Base-by-base conservation (phyloP, 2,113 vertebrate species). In the Tyrannus savana region DNA sequence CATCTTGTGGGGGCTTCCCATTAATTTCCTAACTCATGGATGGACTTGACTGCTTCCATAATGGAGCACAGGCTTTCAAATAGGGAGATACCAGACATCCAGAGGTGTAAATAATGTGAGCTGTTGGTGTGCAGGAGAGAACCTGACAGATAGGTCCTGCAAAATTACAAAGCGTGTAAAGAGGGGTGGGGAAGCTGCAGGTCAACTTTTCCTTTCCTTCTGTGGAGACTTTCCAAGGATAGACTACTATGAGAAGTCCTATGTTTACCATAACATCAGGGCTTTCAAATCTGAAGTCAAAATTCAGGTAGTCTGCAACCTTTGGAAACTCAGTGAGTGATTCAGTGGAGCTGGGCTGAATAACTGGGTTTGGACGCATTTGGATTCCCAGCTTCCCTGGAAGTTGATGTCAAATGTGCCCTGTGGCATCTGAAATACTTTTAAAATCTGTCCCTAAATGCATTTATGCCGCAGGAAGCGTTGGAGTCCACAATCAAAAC, bases 381-480 rank as follows among this genome's bases (percentile, higher is more conserved):
- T 95, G 41, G 22, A 72, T 89, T 88, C 56, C 17, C 1, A 2
- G 35, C 76, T 92, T 90, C 41, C 80, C 39, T 3, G 1, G 56
- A 84, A 90, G 84, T 71, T 2, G 0, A 71, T 89, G 66, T 84
- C 69, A 87, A 75, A 89, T 56, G 47, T 84, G 84, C 44, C 69
- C 39, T 87, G 74, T 74, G 86, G 86, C 86, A 87, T 75, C n/a
- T 67, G 39, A 96, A 89, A 68, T 84, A 68, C 73, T 86, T 90
- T 58, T 59, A 89, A 90, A 93, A 88, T 88, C 58, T 80, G 35
- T 5, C 14, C 87, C 81, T 91, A 58, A 90, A 72, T 84, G 46
- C 80, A 71, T 95, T 91, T 96, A 47, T 91, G 63, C 75, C 80
- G 39, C 16, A 83, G 63, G 30, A 84, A 91, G n/a, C 19, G 14